These are phyloP conservation scores for Anarrhichthys ocellatus DNA, from an alignment of 2,113 vertebrate species.

Conservation along the genomic window DNA sequence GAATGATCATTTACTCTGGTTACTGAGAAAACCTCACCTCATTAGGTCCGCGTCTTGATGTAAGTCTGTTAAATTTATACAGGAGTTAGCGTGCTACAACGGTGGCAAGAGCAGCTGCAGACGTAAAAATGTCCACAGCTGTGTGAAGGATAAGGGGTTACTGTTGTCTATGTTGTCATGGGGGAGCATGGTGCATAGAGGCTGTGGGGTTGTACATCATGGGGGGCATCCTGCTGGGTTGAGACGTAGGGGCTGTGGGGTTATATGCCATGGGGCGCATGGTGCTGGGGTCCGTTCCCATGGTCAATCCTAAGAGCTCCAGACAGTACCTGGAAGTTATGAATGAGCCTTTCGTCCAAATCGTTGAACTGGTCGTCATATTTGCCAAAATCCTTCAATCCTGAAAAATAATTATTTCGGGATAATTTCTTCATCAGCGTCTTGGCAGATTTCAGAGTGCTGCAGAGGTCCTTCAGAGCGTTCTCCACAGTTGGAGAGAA, in stretches of 20 bases:
- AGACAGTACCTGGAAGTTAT: slow-evolving; percentile 17
- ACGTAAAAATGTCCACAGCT: no score
- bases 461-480: slow-evolving; percentile 9
- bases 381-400: neutral
- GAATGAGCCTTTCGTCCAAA: slow-evolving; percentile 13
- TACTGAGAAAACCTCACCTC: no score
- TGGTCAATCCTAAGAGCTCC: neutral
- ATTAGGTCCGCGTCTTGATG: no score
- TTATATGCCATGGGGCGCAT: no score
- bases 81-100: no score
- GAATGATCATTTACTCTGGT: no score
- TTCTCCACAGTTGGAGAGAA: neutral
- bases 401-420: neutral
- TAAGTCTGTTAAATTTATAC: no score
- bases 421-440: neutral
- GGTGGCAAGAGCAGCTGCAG: no score
- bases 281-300: neutral
- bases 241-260: neutral
- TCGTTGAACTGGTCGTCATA: neutral
- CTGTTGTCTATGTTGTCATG: no score
- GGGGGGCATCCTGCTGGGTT: neutral
- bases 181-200: neutral
- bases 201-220: neutral
- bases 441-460: neutral
- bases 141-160: no score